Percentiles rank a stretch among this genome's conserved stretches.
Conservation (phyloP, 2,888 invertebrate genomes). For the Hydraecia micacea region DNA sequence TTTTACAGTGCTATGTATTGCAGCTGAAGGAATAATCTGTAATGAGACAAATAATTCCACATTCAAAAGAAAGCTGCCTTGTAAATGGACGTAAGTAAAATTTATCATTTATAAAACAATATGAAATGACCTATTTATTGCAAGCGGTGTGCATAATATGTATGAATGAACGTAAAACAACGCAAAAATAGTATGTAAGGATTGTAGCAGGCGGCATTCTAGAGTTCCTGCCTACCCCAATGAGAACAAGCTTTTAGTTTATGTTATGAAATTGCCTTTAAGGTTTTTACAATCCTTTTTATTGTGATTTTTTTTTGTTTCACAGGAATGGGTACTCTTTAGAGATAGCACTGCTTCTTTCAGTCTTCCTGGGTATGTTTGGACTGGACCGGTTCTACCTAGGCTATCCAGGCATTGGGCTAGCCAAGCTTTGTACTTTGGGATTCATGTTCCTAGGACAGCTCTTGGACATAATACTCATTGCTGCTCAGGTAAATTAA, state of each 20-base stretch:
- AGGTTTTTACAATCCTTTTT: not conserved
- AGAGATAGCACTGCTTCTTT: constrained; percentile 97
- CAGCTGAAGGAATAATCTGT: constrained; percentile 96
- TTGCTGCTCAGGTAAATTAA: constrained; percentile 94
- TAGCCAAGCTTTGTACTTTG: constrained; percentile 98
- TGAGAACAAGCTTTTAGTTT: not conserved
- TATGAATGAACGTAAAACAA: not conserved
- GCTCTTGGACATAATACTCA: constrained; percentile 97
- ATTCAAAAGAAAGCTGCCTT: constrained; percentile 95
- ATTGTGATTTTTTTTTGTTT: constrained; percentile 50
- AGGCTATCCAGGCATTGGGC: constrained; percentile 99
- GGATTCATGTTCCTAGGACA: constrained; percentile 99
- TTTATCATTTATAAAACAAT: not conserved
- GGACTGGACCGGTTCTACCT: constrained; percentile 99
- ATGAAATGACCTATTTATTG: not conserved
- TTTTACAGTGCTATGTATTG: constrained; percentile 94
- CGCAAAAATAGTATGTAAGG: not conserved
- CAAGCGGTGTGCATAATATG: not conserved
- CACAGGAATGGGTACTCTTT: constrained; percentile 97
- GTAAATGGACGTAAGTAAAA: constrained; percentile 97
- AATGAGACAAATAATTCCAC: constrained; percentile 94
- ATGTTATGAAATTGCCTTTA: not conserved
- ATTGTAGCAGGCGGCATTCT: not conserved
- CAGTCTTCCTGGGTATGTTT: constrained; percentile 99
- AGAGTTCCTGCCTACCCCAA: not conserved